Evolutionary conservation across 2,113 vertebrate species (phyloP), one percentile per base, ranked within the genome.

Genomic region (Nannobrachium achirus): DNA sequence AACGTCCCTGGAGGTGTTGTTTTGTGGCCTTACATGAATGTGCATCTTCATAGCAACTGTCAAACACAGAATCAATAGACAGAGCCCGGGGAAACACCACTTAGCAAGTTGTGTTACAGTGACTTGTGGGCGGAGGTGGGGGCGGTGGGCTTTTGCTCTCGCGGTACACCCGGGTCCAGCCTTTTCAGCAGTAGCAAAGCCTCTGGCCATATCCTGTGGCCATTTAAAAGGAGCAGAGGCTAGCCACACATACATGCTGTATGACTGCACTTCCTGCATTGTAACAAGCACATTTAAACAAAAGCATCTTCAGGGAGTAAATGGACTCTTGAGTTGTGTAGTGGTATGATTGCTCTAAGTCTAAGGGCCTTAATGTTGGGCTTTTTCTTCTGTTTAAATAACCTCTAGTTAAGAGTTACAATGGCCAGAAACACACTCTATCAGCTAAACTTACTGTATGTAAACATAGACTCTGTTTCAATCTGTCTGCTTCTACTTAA

Each of bases 41-140:
- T 38, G 42, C 39, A n/a, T 58, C 65, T 77, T 79, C 60, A 79
- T 73, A 75, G 81, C 57, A 50, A 25, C 13, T 15, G 10, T 84
- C 67, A 86, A 84, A 78, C 39, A 45, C 53, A 50, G 49, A 72
- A 71, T 82, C 68, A 82, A 81, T 63, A 69, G 45, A 78, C 25
- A 16, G 58, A n/a, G 52, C 56, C 73, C 11, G 7, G 58, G 81
- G 69, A 75, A 76, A 67, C 42, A 66, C 71, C 62, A 68, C 53
- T 74, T 79, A 69, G 56, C 55, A 33, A 33, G 39, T 75, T 75
- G 46, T 60, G 41, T 70, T 41, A 14, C 4, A 19, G 63, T 73
- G 61, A 77, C 25, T 25, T 33, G 56, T 55, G 49, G 19, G 15
- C 57, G 74, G 42, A 13, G 62, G 56, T 55, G 49, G 19, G 15